These are phyloP conservation scores for Vanessa cardui DNA, from an alignment of 2,888 invertebrate genomes.

Conservation along the genomic window DNA sequence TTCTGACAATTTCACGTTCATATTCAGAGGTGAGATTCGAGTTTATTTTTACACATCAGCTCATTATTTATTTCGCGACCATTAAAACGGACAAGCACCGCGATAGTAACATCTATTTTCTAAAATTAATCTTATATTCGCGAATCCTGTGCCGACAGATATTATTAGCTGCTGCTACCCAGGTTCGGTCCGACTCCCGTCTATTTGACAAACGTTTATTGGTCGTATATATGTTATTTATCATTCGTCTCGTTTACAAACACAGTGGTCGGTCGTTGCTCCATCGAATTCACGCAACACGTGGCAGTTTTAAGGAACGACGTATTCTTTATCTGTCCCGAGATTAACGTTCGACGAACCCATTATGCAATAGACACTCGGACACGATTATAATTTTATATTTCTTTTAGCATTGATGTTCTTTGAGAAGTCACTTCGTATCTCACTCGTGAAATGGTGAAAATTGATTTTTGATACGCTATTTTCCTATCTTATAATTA, in stretches of 20 bases:
- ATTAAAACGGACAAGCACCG: neutral
- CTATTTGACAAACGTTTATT: constrained; percentile 59
- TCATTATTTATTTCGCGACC: neutral
- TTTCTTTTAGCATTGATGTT: neutral
- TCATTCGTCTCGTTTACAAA: constrained; percentile 53
- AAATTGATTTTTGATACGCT: too few species aligned
- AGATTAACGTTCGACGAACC: constrained; percentile 45
- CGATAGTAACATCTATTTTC: neutral
- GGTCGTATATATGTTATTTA: constrained; percentile 56
- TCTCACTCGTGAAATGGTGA: too few species aligned
- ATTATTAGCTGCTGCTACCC: constrained; percentile 59
- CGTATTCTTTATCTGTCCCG: constrained; percentile 36
- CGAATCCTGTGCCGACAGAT: constrained; percentile 57
- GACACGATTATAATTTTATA: neutral
- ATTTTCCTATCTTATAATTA: too few species aligned
- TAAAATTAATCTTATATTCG: constrained; percentile 47
- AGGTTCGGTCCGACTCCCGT: constrained; percentile 47
- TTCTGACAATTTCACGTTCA: too few species aligned
- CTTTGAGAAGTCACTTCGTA: too few species aligned
- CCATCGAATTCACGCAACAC: constrained; percentile 55
- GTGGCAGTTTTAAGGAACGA: constrained; percentile 22
- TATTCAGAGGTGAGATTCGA: too few species aligned
- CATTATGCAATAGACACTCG: constrained; percentile 28
- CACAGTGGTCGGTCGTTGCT: constrained; percentile 57
- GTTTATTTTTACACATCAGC: too few species aligned